Percentiles rank a stretch among this genome's conserved stretches.
Evolutionary conservation across 2,797 vertebrate species (phyloP).

Genomic region (Accipiter minullus): DNA sequence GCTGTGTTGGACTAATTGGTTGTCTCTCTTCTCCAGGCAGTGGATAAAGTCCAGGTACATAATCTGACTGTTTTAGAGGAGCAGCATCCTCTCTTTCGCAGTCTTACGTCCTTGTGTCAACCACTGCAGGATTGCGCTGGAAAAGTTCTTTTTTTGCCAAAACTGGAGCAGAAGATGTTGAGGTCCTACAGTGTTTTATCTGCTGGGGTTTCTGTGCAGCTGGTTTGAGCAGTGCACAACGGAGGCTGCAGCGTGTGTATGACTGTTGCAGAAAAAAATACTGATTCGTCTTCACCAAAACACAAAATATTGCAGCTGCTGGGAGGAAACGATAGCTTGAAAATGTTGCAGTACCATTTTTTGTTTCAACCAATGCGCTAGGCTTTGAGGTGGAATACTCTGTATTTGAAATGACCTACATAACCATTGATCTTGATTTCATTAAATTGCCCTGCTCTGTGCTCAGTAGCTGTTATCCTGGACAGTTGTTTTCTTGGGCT

Average conservation of each 20-base stretch:
- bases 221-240: background rate
- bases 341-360: background rate
- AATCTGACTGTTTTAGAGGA: background rate
- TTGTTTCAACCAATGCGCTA: fast-evolving
- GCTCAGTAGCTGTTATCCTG: background rate
- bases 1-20: slow-evolving; percentile 52
- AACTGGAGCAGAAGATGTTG: background rate
- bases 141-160: background rate
- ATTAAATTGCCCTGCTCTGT: background rate
- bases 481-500: background rate
- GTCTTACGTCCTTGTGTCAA: background rate
- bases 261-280: background rate
- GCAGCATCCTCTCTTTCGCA: background rate
- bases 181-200: background rate
- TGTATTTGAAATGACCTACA: background rate
- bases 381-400: background rate
- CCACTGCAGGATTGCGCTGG: background rate
- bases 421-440: background rate
- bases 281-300: background rate
- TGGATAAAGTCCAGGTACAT: background rate
- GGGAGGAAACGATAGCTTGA: background rate
- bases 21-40: slow-evolving; percentile 43
- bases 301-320: background rate
- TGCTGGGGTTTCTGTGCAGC: background rate
- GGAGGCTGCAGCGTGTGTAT: background rate